These are phyloP conservation scores for Pachypeltis micranthus DNA, from an alignment of 1,140 invertebrate species.

Conservation along the genomic window DNA sequence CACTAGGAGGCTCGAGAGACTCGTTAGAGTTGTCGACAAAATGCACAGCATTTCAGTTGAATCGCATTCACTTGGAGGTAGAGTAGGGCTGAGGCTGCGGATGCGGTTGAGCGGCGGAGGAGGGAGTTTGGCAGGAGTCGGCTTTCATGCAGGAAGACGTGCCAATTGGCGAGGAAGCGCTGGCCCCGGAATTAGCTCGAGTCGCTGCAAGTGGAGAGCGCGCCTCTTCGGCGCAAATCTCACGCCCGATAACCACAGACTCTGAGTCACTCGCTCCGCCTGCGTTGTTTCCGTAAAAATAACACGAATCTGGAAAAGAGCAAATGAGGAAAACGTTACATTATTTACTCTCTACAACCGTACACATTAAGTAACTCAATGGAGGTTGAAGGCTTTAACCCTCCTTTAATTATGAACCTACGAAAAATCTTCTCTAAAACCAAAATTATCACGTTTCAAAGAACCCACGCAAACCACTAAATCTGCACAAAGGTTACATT, in stretches of 20 bases:
- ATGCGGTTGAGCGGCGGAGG: neutral
- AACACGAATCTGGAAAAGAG: conserved; percentile 45
- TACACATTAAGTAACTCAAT: too few species aligned
- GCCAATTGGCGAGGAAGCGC: conserved; percentile 56
- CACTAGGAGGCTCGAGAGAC: too few species aligned
- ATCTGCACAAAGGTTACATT: too few species aligned
- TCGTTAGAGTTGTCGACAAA: too few species aligned
- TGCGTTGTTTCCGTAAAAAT: conserved; percentile 50
- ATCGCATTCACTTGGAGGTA: conserved; percentile 5
- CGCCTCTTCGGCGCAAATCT: conserved; percentile 33
- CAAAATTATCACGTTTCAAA: too few species aligned
- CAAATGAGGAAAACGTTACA: conserved; percentile 5
- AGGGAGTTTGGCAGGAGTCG: conserved; percentile 2
- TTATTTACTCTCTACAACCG: too few species aligned
- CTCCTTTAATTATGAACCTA: too few species aligned
- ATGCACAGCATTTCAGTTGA: too few species aligned
- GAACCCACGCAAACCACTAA: too few species aligned
- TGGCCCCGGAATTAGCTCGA: conserved; percentile 53
- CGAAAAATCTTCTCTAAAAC: too few species aligned
- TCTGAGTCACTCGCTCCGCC: conserved; percentile 34
- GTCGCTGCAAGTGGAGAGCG: conserved; percentile 56
- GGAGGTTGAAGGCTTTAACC: too few species aligned
- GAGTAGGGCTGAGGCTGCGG: neutral
- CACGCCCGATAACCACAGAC: conserved; percentile 26
- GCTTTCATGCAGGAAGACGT: conserved; percentile 40